Evolutionary conservation across 2,113 vertebrate species (phyloP).

Genomic region (Prietella phreatophila): DNA sequence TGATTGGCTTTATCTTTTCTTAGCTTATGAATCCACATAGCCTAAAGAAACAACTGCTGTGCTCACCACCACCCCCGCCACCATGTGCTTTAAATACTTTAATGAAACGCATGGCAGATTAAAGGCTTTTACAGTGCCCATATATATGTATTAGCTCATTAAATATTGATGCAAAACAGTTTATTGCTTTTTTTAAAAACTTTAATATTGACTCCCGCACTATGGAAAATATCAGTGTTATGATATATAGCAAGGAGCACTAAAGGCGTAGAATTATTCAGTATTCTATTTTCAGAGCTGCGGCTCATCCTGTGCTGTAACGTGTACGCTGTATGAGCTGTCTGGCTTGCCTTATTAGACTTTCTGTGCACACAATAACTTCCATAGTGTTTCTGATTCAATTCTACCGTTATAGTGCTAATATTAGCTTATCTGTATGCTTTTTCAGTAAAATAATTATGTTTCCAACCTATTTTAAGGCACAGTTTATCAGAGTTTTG

Average conservation of each 20-base stretch:
- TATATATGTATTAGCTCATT: neutral
- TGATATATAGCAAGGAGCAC: neutral
- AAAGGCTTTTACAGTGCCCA: neutral
- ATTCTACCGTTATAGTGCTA: neutral
- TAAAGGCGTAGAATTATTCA: neutral
- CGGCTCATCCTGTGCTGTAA: constrained; percentile 2
- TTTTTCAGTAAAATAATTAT: constrained; percentile 15
- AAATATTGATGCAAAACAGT: neutral
- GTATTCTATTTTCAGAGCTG: constrained; percentile 18
- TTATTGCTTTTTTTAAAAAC: neutral
- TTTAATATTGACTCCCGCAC: neutral
- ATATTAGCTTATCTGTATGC: neutral
- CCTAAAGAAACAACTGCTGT: neutral
- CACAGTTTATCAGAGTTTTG: neutral
- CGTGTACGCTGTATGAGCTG: neutral
- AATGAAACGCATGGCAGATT: neutral
- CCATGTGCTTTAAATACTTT: neutral
- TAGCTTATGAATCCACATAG: neutral
- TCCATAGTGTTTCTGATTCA: neutral
- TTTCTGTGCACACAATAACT: neutral
- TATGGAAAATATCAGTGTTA: neutral
- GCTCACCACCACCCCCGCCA: neutral
- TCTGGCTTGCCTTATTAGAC: neutral
- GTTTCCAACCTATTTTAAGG: neutral
- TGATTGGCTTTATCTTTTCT: neutral